phyloP scores from a whole-genome alignment of 2,797 vertebrate genomes.

The Sylvilagus floridanus region DNA sequence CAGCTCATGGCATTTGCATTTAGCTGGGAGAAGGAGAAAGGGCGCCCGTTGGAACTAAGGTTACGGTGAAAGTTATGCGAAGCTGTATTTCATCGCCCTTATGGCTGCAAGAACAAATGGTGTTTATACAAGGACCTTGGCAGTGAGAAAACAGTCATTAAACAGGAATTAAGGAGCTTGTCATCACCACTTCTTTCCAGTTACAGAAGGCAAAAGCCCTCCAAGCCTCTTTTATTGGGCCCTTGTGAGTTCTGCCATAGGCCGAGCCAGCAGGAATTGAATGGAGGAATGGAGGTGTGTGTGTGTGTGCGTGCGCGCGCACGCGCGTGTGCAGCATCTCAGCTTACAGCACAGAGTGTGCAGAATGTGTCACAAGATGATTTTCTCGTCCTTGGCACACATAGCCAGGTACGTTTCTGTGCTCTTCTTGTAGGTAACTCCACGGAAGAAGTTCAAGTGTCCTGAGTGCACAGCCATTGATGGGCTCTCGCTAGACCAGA shows the following conservation, averaged over 20 bases:
- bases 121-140: constrained; percentile 92
- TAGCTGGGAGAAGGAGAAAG: constrained; percentile 76
- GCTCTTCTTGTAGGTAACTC: constrained; percentile 93
- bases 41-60: constrained; percentile 90
- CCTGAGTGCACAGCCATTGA: constrained; percentile 99
- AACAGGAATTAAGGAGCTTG: constrained; percentile 93
- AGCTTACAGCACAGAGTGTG: constrained; percentile 68
- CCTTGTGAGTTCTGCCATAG: constrained; percentile 86
- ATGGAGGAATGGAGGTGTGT: constrained; percentile 77
- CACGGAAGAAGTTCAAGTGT: constrained; percentile 99
- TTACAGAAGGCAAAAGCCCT: constrained; percentile 88
- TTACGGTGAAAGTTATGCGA: constrained; percentile 89
- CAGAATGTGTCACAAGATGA: constrained; percentile 41
- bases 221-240: constrained; percentile 89
- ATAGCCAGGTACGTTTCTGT: constrained; percentile 67
- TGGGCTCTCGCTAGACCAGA: constrained; percentile 98
- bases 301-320: background rate
- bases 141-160: constrained; percentile 93
- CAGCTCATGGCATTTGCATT: constrained; percentile 77
- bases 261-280: constrained; percentile 84
- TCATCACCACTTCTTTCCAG: constrained; percentile 89
- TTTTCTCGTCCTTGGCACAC: constrained; percentile 75
- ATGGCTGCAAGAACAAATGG: constrained; percentile 90
- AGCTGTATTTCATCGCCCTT: constrained; percentile 90
- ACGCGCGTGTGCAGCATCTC: background rate